phyloP scores from a whole-genome alignment of 2,113 vertebrate genomes.

The Butorides virescens region DNA sequence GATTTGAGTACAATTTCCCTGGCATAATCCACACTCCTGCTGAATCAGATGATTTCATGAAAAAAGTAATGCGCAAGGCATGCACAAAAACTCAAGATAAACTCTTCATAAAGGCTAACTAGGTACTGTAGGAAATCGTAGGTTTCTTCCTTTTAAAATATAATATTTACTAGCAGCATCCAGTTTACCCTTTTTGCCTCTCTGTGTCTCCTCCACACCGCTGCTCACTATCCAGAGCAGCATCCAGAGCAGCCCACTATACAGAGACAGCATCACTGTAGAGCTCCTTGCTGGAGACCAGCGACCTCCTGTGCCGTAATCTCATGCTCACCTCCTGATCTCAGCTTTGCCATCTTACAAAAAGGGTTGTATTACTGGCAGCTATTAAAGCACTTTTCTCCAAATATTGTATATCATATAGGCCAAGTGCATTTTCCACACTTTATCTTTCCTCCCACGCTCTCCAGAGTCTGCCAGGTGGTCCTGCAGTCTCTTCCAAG shows the following conservation, averaged over 20 bases:
- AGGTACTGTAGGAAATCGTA: not conserved
- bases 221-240: not conserved
- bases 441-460: not conserved
- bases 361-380: not conserved
- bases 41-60: not conserved
- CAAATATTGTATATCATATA: not conserved
- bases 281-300: not conserved
- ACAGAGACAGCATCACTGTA: not conserved
- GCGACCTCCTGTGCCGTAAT: accelerated
- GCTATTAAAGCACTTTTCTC: not conserved
- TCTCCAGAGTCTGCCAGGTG: not conserved
- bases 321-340: not conserved
- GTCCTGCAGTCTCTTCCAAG: not conserved
- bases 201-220: not conserved
- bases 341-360: not conserved
- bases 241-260: no score
- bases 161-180: not conserved
- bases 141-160: not conserved
- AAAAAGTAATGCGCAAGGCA: not conserved
- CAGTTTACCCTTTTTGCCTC: not conserved
- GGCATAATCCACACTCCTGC: not conserved
- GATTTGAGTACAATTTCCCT: not conserved
- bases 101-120: not conserved
- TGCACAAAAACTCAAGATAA: not conserved
- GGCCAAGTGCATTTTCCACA: not conserved